phyloP scores from a whole-genome alignment of 2,113 vertebrate genomes.

The Odontophorus gujanensis region DNA sequence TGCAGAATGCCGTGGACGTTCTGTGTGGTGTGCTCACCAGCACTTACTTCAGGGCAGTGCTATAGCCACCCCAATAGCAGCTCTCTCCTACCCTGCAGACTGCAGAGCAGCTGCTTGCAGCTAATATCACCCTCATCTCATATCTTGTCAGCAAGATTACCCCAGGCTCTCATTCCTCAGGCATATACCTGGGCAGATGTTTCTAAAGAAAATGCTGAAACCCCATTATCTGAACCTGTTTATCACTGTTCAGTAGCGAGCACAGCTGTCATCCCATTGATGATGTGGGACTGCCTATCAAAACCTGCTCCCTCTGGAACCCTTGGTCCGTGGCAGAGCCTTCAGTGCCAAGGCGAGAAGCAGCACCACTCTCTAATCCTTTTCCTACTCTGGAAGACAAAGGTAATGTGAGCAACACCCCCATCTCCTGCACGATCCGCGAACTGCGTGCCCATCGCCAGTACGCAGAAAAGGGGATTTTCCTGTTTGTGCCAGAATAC shows the following conservation, averaged over 20 bases:
- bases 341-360: not conserved
- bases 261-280: not conserved
- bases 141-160: not conserved
- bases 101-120: not conserved
- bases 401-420: conserved; percentile 62
- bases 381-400: conserved; percentile 5
- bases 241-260: not conserved
- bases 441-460: conserved; percentile 50
- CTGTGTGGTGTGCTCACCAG: not conserved
- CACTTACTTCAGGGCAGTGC: not conserved
- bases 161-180: not conserved
- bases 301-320: accelerated
- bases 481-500: not conserved
- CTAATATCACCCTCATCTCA: not conserved
- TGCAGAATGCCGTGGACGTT: not conserved
- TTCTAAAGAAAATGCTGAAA: not conserved
- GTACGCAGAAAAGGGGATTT: not conserved
- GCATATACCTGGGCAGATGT: not conserved
- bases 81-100: not conserved
- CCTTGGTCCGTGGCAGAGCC: not conserved
- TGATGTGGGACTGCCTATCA: not conserved
- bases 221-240: not conserved
- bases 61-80: not conserved
- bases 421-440: conserved; percentile 60
- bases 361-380: not conserved